Base-by-base conservation (phyloP, 1,140 invertebrate genomes). In the Chymomyza costata region DNA sequence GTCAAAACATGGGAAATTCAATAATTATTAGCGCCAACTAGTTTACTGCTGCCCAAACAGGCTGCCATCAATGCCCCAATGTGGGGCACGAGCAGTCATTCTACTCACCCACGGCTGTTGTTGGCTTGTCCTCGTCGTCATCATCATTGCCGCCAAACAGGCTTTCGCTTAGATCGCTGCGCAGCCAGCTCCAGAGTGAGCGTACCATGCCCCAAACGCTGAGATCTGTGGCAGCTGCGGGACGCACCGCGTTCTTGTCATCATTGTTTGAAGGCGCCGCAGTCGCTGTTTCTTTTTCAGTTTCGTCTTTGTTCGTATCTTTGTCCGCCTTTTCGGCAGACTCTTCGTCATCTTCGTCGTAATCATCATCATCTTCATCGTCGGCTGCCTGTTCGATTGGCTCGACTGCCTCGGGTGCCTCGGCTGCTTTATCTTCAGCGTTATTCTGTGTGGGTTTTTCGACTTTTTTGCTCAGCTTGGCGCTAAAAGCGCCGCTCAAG, bases 141-240 rank as follows among this genome's bases (percentile, higher is more conserved):
- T 58, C 61, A 48, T 76, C 71, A 45, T 80, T 81, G 19, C 53
- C 81, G 5, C 61, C 51, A 40, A 84, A 82, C 0, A 84, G 60
- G 70, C 82, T 84, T 82, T 82, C 82, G 70, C 82, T 68, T 15
- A 84, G 48, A 60, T 84, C 82, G 35, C 64, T 78, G 57, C 71
- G 69, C 21, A 84, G 53, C 82, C 82, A 84, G 47, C 60, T 53
- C 71, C 71, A 84, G 2, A 84, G 43, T 31, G 70, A 55, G 2
- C 76, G 68, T 11, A 84, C 82, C 49, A 84, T 80, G 47, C 82
- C 71, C 82, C 82, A 84, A 44, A 84, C 71, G 39, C 82, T 84
- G 6, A 82, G 55, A 59, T 83, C 67, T 50, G 81, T 63, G 46
- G 62, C 51, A 46, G 76, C 69, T 3, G 56, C 39, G 1, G 69